Evolutionary conservation across 1,140 invertebrate genomes (phyloP).

Genomic region (Pomacea maculata): DNA sequence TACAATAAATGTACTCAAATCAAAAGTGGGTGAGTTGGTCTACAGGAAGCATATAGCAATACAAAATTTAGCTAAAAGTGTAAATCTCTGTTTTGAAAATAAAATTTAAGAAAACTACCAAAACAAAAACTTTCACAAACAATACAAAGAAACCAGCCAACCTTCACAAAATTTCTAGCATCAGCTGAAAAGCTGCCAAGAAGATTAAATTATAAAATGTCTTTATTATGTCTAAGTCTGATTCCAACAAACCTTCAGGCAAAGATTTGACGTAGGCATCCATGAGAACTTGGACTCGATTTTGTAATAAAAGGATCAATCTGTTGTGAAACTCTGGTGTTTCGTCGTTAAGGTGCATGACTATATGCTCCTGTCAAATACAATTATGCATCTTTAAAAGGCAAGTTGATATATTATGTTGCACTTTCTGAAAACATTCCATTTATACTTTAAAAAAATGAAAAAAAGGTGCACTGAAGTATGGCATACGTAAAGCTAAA

Average conservation of each 20-base stretch:
- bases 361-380: conserved; percentile 81
- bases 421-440: no score
- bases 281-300: conserved; percentile 56
- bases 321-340: conserved; percentile 90
- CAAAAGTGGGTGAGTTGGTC: no score
- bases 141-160: background rate
- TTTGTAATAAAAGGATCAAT: conserved; percentile 71
- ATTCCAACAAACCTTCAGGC: conserved; percentile 48
- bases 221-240: background rate
- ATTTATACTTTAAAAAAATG: no score
- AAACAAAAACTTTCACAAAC: background rate
- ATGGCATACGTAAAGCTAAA: no score
- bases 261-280: conserved; percentile 55
- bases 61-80: background rate
- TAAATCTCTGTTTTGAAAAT: background rate
- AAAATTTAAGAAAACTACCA: background rate
- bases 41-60: no score
- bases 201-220: background rate
- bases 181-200: background rate
- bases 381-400: no score
- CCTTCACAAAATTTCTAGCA: background rate
- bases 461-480: no score
- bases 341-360: conserved; percentile 87
- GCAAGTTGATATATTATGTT: no score
- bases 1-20: no score